Evolutionary conservation across 2,113 vertebrate genomes (phyloP).

Genomic region (Pipra filicauda): DNA sequence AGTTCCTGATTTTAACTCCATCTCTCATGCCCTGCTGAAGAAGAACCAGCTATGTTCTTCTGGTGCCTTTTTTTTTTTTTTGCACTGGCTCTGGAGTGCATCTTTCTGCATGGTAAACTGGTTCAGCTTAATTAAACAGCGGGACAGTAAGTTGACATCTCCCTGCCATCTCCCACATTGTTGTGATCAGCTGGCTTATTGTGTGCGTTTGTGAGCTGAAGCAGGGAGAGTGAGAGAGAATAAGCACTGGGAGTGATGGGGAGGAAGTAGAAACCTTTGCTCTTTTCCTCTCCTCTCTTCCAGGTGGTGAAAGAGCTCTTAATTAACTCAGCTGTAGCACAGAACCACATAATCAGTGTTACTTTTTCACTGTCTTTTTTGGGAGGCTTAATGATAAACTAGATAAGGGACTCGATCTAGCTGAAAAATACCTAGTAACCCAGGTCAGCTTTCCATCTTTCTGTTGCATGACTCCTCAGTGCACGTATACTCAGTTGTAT

Average conservation of each 20-base stretch:
- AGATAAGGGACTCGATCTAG: not conserved
- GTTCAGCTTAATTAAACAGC: not conserved
- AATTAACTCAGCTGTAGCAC: not conserved
- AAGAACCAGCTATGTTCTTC: not conserved
- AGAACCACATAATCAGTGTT: not conserved
- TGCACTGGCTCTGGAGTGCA: not conserved
- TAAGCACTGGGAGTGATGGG: not conserved
- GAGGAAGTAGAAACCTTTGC: not conserved
- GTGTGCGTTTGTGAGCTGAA: not conserved
- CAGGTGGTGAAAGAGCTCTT: not conserved
- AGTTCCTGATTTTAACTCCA: not conserved
- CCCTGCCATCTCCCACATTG: not conserved
- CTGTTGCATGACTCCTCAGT: not conserved
- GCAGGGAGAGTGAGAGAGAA: not conserved
- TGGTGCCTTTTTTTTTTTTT: not conserved
- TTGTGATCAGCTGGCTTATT: not conserved
- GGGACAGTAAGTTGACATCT: not conserved
- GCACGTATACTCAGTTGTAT: not conserved
- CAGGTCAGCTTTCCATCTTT: not conserved
- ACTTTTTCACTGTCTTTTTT: not conserved
- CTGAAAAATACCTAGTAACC: not conserved
- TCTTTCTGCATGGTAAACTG: not conserved
- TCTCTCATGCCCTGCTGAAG: not conserved
- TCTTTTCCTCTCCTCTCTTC: not conserved
- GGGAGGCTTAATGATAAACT: not conserved